Conservation (phyloP, 1,140 invertebrate species). For the Ceratoteleas bidentatus region DNA sequence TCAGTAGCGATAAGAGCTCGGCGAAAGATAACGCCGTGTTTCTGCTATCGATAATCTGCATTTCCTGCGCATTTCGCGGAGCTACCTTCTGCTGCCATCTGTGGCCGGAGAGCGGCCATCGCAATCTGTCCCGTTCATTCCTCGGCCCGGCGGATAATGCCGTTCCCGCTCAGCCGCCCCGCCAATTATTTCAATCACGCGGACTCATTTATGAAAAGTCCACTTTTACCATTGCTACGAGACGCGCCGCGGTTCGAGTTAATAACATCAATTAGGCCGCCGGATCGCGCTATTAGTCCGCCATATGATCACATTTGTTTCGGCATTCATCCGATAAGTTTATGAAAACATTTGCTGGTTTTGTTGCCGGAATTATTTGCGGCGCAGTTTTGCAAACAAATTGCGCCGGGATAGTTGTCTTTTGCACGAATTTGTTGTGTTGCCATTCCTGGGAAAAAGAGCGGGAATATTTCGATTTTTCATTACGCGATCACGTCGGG, state of each 20-base stretch:
- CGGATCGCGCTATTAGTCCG: constrained; percentile 11
- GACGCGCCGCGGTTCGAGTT: constrained; percentile 12
- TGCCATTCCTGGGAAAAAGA: too few relatives aligned
- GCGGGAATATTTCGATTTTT: too few relatives aligned
- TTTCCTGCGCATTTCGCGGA: constrained; percentile 58
- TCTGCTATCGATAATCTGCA: constrained; percentile 69
- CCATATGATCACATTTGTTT: constrained; percentile 1
- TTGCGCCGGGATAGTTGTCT: too few relatives aligned
- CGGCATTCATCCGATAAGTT: constrained; percentile 9
- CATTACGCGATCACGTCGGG: too few relatives aligned
- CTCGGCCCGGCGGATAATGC: constrained; percentile 50
- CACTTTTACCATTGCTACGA: neutral
- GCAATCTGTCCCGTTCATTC: constrained; percentile 49
- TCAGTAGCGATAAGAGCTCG: constrained; percentile 66
- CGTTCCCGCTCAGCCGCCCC: constrained; percentile 15
- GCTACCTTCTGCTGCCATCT: constrained; percentile 75
- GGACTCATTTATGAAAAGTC: constrained; percentile 24
- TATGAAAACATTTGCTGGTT: neutral
- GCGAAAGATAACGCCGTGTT: constrained; percentile 67
- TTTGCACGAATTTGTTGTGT: too few relatives aligned
- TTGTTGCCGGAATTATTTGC: neutral
- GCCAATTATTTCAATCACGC: constrained; percentile 35
- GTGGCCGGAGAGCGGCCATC: constrained; percentile 49
- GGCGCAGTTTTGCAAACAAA: neutral
- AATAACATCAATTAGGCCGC: constrained; percentile 23